These are phyloP conservation scores for Falco naumanni DNA, from an alignment of 2,797 vertebrate species.

Conservation along the genomic window DNA sequence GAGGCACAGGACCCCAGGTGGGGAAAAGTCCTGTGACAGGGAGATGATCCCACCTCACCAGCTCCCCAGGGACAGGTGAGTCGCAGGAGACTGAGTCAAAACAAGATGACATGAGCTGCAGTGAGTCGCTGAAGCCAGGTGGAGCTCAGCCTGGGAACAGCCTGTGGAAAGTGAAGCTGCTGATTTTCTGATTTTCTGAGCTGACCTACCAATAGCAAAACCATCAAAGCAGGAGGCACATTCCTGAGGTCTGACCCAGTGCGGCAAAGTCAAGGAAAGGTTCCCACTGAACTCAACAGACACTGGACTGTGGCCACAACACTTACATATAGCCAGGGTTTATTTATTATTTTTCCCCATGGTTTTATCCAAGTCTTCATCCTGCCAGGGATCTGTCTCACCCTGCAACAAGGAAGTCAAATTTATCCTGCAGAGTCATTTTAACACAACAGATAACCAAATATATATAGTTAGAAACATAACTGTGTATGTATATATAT, in stretches of 20 bases:
- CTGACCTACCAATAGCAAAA: conserved; percentile 22
- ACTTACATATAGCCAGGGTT: background rate
- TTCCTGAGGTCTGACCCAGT: conserved; percentile 56
- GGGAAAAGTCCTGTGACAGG: background rate
- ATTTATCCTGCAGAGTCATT: conserved; percentile 6
- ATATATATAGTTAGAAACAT: background rate
- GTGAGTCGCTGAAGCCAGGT: fast-evolving
- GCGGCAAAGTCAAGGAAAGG: background rate
- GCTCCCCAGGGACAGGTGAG: fast-evolving
- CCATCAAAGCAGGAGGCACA: conserved; percentile 34
- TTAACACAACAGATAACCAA: conserved; percentile 5
- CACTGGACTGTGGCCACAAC: background rate
- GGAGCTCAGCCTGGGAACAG: background rate
- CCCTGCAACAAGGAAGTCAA: conserved; percentile 30
- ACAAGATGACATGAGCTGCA: fast-evolving
- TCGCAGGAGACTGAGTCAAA: fast-evolving
- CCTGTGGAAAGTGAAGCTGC: background rate
- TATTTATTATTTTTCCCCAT: background rate
- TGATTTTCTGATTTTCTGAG: background rate
- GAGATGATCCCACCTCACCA: background rate
- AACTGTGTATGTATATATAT: background rate
- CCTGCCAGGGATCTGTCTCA: background rate
- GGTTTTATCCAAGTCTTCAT: conserved; percentile 2
- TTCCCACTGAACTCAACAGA: conserved; percentile 12
- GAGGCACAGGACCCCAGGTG: background rate